Evolutionary conservation across 1,140 invertebrate genomes (phyloP), one percentile per base, ranked within the genome.

Genomic region (Melipona quadrifasciata): DNA sequence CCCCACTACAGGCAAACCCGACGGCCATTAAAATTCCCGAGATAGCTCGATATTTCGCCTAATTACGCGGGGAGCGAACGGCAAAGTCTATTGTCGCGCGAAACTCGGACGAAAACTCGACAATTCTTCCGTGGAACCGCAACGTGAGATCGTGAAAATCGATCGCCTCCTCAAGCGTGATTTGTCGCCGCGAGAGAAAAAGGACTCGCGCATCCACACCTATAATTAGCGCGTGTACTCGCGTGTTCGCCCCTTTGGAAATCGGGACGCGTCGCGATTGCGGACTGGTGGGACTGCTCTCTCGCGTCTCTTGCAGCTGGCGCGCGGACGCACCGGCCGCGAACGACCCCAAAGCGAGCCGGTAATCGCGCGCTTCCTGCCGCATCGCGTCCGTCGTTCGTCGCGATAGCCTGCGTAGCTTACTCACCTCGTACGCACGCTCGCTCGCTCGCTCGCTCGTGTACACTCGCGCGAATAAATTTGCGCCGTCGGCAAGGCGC

Each of bases 321-420:
- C 76, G 80, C 85, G 71, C 67, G 31, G 31, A 83, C 55, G 85
- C 82, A 84, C 75, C 81, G 81, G 81, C 89, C 82, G 87, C 80
- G 88, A 87, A 90, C 90, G 89, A 87, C 88, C 89, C 88, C 89
- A 91, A 92, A 91, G 88, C 91, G 80, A 75, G 58, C 67, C 76
- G 76, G 90, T 93, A 93, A 93, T 93, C 92, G 91, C 86, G 90
- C 89, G 92, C 90, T 93, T 93, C 93, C 93, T 93, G 92, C 90
- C 90, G 92, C 91, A 91, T 90, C 92, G 91, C 89, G 90, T 90
- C 86, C 91, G 91, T 90, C 88, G 77, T 86, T 67, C 86, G 88
- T 89, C 88, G 89, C 91, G 89, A 93, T 92, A 91, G 86, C 78
- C 85, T 84, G 86, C 85, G 87, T 89, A 90, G 81, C 86, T 47